Evolutionary conservation across 2,888 invertebrate genomes (phyloP).

Genomic region (Globia sparganii): DNA sequence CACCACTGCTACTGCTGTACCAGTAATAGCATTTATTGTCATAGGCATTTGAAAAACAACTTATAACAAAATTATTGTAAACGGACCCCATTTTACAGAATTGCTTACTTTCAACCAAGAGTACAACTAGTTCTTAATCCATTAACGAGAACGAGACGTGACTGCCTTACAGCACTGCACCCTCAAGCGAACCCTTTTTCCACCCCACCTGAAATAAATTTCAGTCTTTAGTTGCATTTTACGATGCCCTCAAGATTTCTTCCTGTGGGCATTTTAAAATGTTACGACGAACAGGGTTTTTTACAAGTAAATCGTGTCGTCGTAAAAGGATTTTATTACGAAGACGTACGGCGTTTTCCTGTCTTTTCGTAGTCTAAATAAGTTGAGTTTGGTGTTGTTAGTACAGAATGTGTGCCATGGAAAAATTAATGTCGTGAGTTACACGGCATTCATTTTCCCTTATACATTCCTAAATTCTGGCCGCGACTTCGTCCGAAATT

Average conservation of each 20-base stretch:
- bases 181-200: conserved; percentile 48
- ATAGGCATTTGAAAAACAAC: not conserved
- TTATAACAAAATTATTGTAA: conserved; percentile 20
- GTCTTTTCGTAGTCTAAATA: not conserved
- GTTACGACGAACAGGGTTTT: conserved; percentile 34
- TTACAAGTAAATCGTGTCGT: conserved; percentile 14
- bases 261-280: conserved; percentile 49
- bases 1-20: no score
- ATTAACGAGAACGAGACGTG: conserved; percentile 46
- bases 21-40: not conserved
- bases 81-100: conserved; percentile 27
- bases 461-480: not conserved
- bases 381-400: not conserved
- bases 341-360: not conserved
- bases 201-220: conserved; percentile 51
- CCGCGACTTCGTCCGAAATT: no score
- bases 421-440: no score
- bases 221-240: conserved; percentile 53
- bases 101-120: conserved; percentile 25
- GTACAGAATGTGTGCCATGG: no score
- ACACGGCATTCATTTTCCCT: not conserved
- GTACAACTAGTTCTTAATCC: conserved; percentile 46
- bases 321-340: conserved; percentile 32
- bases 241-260: conserved; percentile 52
- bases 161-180: conserved; percentile 36